Evolutionary conservation across 1,140 invertebrate species (phyloP).

Genomic region (Plodia interpunctella): DNA sequence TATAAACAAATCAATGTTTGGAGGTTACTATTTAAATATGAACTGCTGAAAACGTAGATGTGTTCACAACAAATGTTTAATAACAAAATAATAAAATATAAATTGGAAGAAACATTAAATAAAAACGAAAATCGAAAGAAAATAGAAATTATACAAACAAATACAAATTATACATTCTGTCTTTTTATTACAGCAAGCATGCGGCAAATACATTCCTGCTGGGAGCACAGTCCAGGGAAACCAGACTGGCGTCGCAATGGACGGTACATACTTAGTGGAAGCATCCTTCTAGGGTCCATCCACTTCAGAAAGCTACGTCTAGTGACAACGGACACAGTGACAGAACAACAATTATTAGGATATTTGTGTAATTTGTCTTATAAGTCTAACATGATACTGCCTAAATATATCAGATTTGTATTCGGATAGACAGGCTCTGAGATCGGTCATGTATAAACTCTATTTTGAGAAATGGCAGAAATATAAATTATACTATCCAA

Average conservation of each 20-base stretch:
- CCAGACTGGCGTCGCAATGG: slow-evolving; percentile 86
- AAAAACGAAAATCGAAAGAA: neutral
- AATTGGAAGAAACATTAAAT: neutral
- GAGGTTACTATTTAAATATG: neutral
- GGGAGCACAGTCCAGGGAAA: slow-evolving; percentile 85
- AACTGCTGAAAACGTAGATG: neutral
- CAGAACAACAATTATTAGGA: slow-evolving; percentile 57
- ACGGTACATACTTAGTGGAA: slow-evolving; percentile 89
- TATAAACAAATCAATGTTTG: neutral
- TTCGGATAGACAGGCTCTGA: slow-evolving; percentile 3
- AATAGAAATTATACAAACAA: no score
- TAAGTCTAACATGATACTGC: slow-evolving; percentile 70
- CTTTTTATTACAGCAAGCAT: slow-evolving; percentile 80
- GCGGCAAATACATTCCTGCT: slow-evolving; percentile 89
- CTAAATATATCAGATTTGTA: slow-evolving; percentile 59
- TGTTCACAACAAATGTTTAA: neutral
- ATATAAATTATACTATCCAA: neutral
- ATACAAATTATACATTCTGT: no score
- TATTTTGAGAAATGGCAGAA: slow-evolving; percentile 2
- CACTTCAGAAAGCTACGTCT: slow-evolving; percentile 60
- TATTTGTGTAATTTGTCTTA: slow-evolving; percentile 40
- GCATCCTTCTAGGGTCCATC: slow-evolving; percentile 84
- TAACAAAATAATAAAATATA: neutral
- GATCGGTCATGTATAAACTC: slow-evolving; percentile 1
- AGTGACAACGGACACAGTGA: slow-evolving; percentile 23